phyloP scores from a whole-genome alignment of 1,140 invertebrate species.

The Bombus affinis region DNA sequence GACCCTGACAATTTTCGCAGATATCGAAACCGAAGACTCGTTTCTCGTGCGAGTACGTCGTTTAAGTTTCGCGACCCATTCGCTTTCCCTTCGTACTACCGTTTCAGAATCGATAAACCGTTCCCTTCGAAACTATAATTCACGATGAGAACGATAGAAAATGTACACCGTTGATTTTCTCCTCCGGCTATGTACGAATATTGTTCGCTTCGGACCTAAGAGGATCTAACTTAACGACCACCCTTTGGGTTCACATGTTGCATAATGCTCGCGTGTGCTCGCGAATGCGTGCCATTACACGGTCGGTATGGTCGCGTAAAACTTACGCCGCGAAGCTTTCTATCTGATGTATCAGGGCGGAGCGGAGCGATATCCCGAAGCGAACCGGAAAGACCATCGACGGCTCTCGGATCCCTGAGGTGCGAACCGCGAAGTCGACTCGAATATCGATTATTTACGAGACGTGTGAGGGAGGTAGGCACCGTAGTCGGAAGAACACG shows the following conservation, averaged over 20 bases:
- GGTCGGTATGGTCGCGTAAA: background rate
- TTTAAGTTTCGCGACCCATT: no score
- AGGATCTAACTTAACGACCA: background rate
- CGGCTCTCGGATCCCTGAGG: constrained; percentile 40
- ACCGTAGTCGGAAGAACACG: background rate
- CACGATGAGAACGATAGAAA: background rate
- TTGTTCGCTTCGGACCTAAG: background rate
- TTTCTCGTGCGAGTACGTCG: background rate
- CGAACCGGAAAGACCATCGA: constrained; percentile 25
- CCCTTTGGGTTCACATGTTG: background rate
- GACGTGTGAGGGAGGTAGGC: no score
- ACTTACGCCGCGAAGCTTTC: background rate
- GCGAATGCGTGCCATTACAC: constrained; percentile 1
- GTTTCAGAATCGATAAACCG: background rate
- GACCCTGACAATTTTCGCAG: background rate
- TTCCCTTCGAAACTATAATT: background rate
- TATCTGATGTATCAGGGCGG: background rate
- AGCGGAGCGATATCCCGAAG: constrained; percentile 46
- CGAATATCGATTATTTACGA: constrained; percentile 58
- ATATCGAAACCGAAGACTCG: no score
- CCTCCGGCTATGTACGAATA: background rate
- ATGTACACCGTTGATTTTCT: background rate
- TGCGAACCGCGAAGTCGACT: constrained; percentile 48
- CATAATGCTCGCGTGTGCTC: background rate
- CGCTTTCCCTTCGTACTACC: background rate